Evolutionary conservation across 2,113 vertebrate genomes (phyloP).

Genomic region (Serilophus lunatus): DNA sequence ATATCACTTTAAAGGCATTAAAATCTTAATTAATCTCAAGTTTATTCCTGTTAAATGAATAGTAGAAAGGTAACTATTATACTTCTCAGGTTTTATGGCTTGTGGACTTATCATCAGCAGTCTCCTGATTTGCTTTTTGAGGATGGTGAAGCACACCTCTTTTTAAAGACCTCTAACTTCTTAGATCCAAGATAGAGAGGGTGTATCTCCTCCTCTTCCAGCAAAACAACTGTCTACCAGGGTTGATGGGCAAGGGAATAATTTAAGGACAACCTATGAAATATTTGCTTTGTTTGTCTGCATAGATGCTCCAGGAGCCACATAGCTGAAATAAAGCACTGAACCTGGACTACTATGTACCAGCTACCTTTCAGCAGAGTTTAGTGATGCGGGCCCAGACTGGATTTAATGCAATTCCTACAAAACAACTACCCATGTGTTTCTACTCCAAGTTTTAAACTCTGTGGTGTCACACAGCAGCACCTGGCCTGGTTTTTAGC

Average conservation of each 20-base stretch:
- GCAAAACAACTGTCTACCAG: not conserved
- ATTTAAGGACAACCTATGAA: not conserved
- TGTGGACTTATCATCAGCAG: not conserved
- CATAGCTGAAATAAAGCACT: not conserved
- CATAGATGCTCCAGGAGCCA: not conserved
- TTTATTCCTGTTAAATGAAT: not conserved
- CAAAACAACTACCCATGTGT: not conserved
- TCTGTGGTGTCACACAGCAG: not conserved
- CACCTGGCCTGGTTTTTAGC: not conserved
- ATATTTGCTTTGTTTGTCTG: not conserved
- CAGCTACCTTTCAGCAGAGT: not conserved
- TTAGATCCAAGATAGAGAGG: accelerated
- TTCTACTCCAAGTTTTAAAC: not conserved
- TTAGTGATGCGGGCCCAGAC: not conserved
- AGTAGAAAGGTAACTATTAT: not conserved
- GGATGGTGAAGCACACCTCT: not conserved
- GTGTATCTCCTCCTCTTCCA: not conserved
- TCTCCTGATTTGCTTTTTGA: not conserved
- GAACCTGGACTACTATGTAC: not conserved
- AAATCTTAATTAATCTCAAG: not conserved
- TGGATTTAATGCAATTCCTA: not conserved
- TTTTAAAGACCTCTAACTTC: not conserved
- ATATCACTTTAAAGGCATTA: not conserved
- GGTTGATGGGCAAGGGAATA: not conserved
- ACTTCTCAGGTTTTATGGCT: not conserved